Evolutionary conservation across 2,797 vertebrate species (phyloP).

Genomic region (Silurus lanzhouensis): DNA sequence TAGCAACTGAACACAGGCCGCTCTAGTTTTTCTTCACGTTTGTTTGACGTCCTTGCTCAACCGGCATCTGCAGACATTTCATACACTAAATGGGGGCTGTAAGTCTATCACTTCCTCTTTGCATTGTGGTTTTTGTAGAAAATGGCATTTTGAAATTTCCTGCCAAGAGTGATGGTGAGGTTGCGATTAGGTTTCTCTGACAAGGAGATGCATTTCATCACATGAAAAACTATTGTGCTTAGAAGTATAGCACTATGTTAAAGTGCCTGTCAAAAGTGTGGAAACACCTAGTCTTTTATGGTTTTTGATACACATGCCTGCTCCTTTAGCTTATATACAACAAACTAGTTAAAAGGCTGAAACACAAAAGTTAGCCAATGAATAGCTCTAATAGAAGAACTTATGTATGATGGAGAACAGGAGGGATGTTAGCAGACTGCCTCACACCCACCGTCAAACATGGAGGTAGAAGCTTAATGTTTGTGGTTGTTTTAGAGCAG

Average conservation of each 20-base stretch:
- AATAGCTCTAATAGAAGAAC: too few relatives aligned
- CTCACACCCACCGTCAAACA: too few relatives aligned
- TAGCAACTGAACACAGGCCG: background rate
- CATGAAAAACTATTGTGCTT: background rate
- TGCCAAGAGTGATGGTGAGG: background rate
- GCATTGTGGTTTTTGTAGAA: conserved; percentile 13
- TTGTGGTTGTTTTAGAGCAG: too few relatives aligned
- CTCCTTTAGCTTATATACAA: too few relatives aligned
- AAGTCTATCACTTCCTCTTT: conserved; percentile 1
- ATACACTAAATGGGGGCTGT: background rate
- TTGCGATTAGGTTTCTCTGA: background rate
- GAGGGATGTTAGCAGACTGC: too few relatives aligned
- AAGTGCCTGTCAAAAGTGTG: background rate
- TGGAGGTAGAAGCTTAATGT: too few relatives aligned
- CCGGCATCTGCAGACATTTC: background rate
- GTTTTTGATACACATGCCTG: too few relatives aligned
- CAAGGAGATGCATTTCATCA: background rate
- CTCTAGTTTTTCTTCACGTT: background rate
- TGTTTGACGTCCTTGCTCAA: background rate
- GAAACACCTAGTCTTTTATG: too few relatives aligned
- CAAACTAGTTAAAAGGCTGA: too few relatives aligned
- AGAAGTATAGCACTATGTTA: background rate
- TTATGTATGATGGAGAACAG: too few relatives aligned
- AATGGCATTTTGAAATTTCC: background rate
- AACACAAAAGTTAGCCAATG: too few relatives aligned